phyloP scores from a whole-genome alignment of 2,888 invertebrate species.

The Pedicia rivosa region DNA sequence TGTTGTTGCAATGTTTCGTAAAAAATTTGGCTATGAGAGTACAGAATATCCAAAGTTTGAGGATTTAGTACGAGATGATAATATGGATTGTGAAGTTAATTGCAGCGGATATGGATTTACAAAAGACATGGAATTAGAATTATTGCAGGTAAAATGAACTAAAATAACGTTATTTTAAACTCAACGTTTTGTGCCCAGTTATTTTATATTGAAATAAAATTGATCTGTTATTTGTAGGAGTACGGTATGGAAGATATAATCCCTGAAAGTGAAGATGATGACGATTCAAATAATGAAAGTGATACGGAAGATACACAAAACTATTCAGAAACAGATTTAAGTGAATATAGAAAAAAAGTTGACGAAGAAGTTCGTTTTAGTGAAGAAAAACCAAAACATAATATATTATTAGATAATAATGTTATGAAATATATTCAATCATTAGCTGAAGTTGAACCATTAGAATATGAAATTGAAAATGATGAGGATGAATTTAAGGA shows the following conservation, averaged over 20 bases:
- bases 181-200: slow-evolving; percentile 1
- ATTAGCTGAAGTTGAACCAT: slow-evolving; percentile 21
- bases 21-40: slow-evolving; percentile 79
- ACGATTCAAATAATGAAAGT: slow-evolving; percentile 17
- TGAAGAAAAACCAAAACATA: slow-evolving; percentile 31
- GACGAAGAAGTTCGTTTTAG: slow-evolving; percentile 30
- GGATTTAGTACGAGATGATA: slow-evolving; percentile 61
- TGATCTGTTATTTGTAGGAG: slow-evolving; percentile 20
- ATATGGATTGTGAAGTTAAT: slow-evolving; percentile 73
- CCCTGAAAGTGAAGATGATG: slow-evolving; percentile 19
- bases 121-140: slow-evolving; percentile 60
- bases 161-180: neutral
- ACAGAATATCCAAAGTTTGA: slow-evolving; percentile 59
- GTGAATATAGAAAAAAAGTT: slow-evolving; percentile 24
- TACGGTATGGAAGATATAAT: slow-evolving; percentile 35
- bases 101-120: slow-evolving; percentile 90
- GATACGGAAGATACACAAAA: slow-evolving; percentile 17
- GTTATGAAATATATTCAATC: slow-evolving; percentile 29
- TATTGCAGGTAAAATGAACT: slow-evolving; percentile 40
- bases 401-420: slow-evolving; percentile 30
- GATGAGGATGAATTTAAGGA: neutral
- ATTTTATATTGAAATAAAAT: slow-evolving; percentile 1
- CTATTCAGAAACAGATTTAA: slow-evolving; percentile 11
- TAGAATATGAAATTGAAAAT: slow-evolving; percentile 10
- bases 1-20: slow-evolving; percentile 77